Base-by-base conservation (phyloP, 2,888 invertebrate species). In the Subacronicta megacephala region DNA sequence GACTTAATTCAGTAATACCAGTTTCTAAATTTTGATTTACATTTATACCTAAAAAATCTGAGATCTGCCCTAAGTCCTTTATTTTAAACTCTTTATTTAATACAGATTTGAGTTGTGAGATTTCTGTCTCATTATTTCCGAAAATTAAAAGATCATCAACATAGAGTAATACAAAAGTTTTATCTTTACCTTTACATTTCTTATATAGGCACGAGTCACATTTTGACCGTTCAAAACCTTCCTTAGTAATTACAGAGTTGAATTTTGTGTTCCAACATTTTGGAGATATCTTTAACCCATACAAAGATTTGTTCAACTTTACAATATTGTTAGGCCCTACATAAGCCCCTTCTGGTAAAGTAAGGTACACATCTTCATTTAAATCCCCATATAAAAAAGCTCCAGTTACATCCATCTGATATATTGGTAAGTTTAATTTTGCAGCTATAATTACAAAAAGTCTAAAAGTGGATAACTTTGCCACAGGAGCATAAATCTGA, bases 301-400 rank as follows among this genome's bases (percentile, higher is more conserved):
- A 50, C 9, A 54, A 29, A n/a, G 54, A 15, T 10, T 36, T 36
- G 37, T 52, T 58, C 31, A 58, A 23, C n/a, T 58, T 58, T 9
- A 58, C 58, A 37, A 43, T 43, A 43, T 38, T 51, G 7, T 46
- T 51, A 18, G 31, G 13, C 1, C 29, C 46, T 0, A 20, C 31
- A n/a, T 46, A 57, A 20, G 42, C 57, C n/a, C 44, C 33, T 13
- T 65, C 53, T 33, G 76, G 72, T 15, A 58, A 43, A 17, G 50
- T 43, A 35, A 77, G 5, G 49, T 69, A 78, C 1, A 74, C 70
- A 15, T 62, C 51, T 33, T 65, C 62, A 23, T 71, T 42, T 12
- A 76, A 67, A 4, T 62, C 33, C 0, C 75, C 72, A 69, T 74
- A 57, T 3, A 78, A 35, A 37, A 73, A 76, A 0, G 71, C 62